Conservation (phyloP, 2,797 vertebrate species). For the Sciurus vulgaris region DNA sequence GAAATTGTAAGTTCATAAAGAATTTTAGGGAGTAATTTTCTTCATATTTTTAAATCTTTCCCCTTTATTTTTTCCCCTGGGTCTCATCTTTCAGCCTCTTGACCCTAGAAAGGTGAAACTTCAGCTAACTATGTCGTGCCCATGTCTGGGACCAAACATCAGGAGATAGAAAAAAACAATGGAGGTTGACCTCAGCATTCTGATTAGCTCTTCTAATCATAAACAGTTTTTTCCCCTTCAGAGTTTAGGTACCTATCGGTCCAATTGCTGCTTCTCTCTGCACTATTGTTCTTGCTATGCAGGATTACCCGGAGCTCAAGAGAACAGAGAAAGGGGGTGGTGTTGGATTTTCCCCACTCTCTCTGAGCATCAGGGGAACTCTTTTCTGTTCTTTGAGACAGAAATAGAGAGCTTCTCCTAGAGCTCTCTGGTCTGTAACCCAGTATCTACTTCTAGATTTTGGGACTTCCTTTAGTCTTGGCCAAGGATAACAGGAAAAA, state of each 20-base stretch:
- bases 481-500: neutral
- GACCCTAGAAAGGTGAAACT: neutral
- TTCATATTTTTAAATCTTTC: neutral
- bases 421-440: neutral
- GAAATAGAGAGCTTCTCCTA: neutral
- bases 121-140: neutral
- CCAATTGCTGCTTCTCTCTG: neutral
- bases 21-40: conserved; percentile 12
- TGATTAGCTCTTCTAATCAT: neutral
- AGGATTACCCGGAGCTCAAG: neutral
- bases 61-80: neutral
- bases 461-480: neutral
- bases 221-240: neutral
- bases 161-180: neutral
- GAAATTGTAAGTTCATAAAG: neutral
- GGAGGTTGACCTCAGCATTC: neutral
- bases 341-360: neutral
- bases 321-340: neutral
- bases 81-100: conserved; percentile 18
- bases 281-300: neutral
- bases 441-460: neutral
- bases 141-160: neutral
- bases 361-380: neutral
- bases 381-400: neutral
- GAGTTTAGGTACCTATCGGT: neutral